phyloP scores from a whole-genome alignment of 1,140 invertebrate species.

The Meloidogyne chitwoodi region DNA sequence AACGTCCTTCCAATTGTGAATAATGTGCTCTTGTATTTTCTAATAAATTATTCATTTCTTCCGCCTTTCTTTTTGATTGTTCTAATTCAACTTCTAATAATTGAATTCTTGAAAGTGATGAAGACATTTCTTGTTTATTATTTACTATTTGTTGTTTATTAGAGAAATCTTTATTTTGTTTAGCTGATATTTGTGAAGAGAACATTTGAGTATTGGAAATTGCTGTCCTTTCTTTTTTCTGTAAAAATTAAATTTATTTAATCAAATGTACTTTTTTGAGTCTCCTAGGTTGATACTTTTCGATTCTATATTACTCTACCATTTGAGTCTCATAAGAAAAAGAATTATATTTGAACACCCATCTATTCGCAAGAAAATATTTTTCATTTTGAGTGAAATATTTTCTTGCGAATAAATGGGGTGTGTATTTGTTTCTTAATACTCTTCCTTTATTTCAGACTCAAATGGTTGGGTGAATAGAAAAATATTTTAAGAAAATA shows the following conservation, averaged over 20 bases:
- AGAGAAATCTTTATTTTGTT: background rate
- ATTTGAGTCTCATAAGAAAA: too few relatives aligned
- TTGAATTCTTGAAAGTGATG: slow-evolving; percentile 35
- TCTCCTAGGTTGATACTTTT: too few relatives aligned
- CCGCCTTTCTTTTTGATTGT: slow-evolving; percentile 51
- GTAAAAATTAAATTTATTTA: background rate
- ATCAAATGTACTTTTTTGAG: too few relatives aligned
- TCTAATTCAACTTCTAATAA: slow-evolving; percentile 51
- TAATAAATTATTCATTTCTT: slow-evolving; percentile 49
- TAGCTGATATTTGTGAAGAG: background rate
- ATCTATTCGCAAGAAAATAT: too few relatives aligned
- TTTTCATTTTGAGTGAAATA: too few relatives aligned
- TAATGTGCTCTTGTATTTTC: slow-evolving; percentile 46
- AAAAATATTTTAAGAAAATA: too few relatives aligned
- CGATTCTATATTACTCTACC: too few relatives aligned
- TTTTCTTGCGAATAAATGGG: too few relatives aligned
- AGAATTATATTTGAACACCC: too few relatives aligned
- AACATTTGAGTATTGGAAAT: background rate
- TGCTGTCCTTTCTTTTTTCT: background rate
- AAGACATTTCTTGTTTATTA: background rate
- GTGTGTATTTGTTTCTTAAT: too few relatives aligned
- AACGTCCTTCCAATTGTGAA: slow-evolving; percentile 50
- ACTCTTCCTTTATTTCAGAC: too few relatives aligned
- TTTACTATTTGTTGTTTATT: slow-evolving; percentile 1
- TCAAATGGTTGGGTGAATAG: too few relatives aligned